phyloP scores from a whole-genome alignment of 2,797 vertebrate genomes.

The Scolopax bukidnonensis region DNA sequence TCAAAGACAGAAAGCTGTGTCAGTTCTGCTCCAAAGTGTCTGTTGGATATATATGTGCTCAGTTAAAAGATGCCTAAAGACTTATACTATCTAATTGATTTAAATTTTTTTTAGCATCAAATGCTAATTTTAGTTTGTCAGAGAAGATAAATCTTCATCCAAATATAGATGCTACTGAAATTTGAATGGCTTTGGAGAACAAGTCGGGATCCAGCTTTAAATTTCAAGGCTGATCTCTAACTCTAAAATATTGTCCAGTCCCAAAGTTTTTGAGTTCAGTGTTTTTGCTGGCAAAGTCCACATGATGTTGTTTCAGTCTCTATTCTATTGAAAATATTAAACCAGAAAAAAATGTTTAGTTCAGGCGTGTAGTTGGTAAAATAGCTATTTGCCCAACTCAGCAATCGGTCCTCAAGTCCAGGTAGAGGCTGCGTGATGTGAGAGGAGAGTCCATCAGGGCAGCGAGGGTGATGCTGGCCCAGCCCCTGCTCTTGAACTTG shows the following conservation, averaged over 20 bases:
- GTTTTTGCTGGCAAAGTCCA: not conserved
- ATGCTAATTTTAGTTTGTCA: not conserved
- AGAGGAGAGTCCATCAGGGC: not conserved
- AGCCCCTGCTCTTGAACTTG: not conserved
- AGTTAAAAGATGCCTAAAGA: not conserved
- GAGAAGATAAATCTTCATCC: not conserved
- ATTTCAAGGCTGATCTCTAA: not conserved
- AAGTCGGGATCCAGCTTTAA: not conserved
- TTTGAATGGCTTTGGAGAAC: not conserved
- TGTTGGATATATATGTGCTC: not conserved
- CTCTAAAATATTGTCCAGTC: not conserved
- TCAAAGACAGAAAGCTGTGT: not conserved
- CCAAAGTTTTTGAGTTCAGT: not conserved
- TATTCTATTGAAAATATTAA: not conserved
- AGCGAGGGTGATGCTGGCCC: fast-evolving
- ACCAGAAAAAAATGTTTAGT: not conserved
- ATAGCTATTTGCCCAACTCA: not conserved
- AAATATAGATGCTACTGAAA: not conserved
- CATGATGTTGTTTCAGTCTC: not conserved
- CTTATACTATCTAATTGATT: not conserved
- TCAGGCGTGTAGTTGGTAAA: not conserved
- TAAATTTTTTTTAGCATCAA: not conserved
- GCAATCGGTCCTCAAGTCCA: not conserved
- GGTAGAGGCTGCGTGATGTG: not conserved
- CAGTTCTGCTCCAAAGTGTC: not conserved